A percentile compares a stretch with the other conserved stretches of the same genome.
phyloP scores from a whole-genome alignment of 2,888 invertebrate species.

The Mesorhabditis spiculigera region DNA sequence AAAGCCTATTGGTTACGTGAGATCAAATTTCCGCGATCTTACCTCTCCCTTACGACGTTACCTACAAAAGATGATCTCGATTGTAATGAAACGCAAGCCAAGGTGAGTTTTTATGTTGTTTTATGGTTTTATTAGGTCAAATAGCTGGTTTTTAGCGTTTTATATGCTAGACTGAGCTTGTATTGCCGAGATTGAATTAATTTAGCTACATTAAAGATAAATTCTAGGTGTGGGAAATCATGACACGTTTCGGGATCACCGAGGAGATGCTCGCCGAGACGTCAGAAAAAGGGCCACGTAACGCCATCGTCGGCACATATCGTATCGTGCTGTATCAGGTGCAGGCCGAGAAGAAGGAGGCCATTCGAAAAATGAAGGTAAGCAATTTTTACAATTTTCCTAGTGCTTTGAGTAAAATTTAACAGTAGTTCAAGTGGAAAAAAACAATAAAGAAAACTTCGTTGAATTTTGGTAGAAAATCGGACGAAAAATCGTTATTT shows the following conservation, averaged over 20 bases:
- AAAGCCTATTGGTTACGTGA: conserved; percentile 67
- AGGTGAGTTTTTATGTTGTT: background rate
- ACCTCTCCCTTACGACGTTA: conserved; percentile 46
- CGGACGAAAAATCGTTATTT: background rate
- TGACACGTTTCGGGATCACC: conserved; percentile 64
- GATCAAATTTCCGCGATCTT: conserved; percentile 60
- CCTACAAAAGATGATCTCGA: background rate
- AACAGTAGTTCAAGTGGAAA: no score
- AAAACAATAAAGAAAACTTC: no score
- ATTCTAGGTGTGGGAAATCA: conserved; percentile 28
- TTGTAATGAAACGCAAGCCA: background rate
- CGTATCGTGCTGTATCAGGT: conserved; percentile 67
- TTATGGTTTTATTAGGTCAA: background rate
- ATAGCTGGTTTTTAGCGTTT: background rate
- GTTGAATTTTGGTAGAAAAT: background rate
- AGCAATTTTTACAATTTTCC: background rate
- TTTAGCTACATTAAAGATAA: background rate
- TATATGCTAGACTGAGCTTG: background rate
- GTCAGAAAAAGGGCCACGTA: conserved; percentile 65
- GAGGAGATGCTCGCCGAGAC: conserved; percentile 66
- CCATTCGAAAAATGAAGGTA: background rate
- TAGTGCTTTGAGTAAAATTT: no score
- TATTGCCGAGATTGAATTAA: no score
- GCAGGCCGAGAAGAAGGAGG: conserved; percentile 30
- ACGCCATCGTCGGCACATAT: conserved; percentile 72